Evolutionary conservation across 1,140 invertebrate genomes (phyloP).

Genomic region (Coenobita brevimanus): DNA sequence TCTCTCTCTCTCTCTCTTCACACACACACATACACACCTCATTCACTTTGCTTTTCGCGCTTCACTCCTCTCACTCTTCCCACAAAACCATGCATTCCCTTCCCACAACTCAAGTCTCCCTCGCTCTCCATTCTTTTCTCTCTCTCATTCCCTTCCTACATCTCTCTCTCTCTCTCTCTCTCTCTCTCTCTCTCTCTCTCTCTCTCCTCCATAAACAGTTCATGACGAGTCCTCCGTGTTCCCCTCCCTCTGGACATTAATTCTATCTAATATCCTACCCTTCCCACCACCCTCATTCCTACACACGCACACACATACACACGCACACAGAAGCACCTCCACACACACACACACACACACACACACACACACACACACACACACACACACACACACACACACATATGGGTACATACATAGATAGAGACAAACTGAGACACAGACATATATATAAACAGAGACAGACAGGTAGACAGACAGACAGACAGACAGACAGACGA

Average conservation of each 20-base stretch:
- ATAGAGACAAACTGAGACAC: background rate
- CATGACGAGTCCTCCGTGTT: background rate
- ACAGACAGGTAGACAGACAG: background rate
- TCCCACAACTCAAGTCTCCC: background rate
- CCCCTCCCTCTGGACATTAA: constrained; percentile 4
- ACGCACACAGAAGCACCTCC: constrained; percentile 1
- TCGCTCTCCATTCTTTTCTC: constrained; percentile 22
- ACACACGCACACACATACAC: background rate
- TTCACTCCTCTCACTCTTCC: background rate
- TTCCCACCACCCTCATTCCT: background rate
- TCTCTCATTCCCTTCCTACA: constrained; percentile 28
- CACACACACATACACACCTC: too few species aligned
- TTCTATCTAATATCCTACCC: background rate
- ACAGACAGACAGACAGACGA: too few species aligned
- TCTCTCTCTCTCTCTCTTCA: constrained; percentile 18
- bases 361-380: background rate
- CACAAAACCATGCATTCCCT: background rate
- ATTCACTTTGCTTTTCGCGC: background rate
- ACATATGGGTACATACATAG: constrained; percentile 31
- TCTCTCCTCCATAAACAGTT: background rate
- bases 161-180: constrained; percentile 46
- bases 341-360: background rate
- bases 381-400: background rate
- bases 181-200: constrained; percentile 15
- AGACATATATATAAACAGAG: background rate